Conservation (phyloP, 2,113 vertebrate species). For the Bothrops jararaca region DNA sequence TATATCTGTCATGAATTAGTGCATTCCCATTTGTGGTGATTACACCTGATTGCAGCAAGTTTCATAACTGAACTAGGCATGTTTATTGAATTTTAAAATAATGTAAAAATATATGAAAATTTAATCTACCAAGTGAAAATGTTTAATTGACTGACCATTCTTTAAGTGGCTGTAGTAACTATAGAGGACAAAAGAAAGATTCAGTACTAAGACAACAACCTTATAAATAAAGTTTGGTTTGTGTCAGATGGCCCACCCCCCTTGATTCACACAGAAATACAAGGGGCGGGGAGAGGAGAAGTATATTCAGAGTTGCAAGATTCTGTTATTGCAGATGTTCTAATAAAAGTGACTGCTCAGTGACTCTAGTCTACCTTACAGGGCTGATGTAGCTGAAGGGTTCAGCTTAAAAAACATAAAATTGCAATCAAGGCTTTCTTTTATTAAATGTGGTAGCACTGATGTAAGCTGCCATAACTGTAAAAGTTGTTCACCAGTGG, state of each 20-base stretch:
- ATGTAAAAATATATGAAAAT: not conserved
- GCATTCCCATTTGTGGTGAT: not conserved
- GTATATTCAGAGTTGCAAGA: not conserved
- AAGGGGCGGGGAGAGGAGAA: not conserved
- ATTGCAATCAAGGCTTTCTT: not conserved
- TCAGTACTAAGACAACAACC: not conserved
- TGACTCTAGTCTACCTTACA: not conserved
- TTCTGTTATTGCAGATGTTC: not conserved
- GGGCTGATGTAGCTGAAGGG: not conserved
- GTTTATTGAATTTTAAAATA: not conserved
- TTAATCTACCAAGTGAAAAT: not conserved
- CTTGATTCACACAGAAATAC: not conserved
- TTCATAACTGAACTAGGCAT: not conserved
- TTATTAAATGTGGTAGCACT: not conserved
- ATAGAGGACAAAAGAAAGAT: not conserved
- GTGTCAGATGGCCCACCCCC: not conserved
- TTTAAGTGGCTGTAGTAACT: not conserved
- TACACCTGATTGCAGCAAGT: not conserved
- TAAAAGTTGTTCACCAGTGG: not conserved
- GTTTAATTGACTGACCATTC: not conserved
- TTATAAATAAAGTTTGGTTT: not conserved
- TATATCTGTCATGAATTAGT: not conserved
- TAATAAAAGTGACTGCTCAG: not conserved
- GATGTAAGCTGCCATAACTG: not conserved
- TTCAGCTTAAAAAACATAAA: not conserved